Evolutionary conservation across 2,113 vertebrate genomes (phyloP), one percentile per base, ranked within the genome.

Genomic region (Corapipo altera): DNA sequence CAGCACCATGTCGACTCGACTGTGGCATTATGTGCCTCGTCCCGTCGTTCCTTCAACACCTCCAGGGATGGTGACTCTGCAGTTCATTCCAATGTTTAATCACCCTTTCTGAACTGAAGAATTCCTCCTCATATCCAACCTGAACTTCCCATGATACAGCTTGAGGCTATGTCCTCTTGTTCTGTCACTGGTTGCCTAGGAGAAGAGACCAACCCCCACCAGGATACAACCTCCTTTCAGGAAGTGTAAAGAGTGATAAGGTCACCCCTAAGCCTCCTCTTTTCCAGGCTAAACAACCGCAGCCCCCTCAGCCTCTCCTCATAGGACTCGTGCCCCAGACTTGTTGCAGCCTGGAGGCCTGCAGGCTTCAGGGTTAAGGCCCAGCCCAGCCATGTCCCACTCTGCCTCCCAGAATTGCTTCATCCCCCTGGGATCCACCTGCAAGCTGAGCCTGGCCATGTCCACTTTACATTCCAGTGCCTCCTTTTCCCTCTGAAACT

Each of bases 1-100:
- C 72, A 15, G 8, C 35, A 0, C 26, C 1, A 11, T 5, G 32
- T 2, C 44, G 26, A 1, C 17, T 21, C 21, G 2, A 7, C 39
- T 33, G 3, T 5, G 48, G 30, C 67, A 10, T 35, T 2, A 4
- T 18, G 35, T 2, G 43, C 24, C 35, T 22, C 21, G 3, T 26
- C 43, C 66, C 1, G 26, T 6, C 49, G 24, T 32, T 14, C 22
- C 43, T 49, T 18, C 17, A 26, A 32, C 58, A 19, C 26, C 32
- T 32, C 17, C 39, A 6, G 16, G 41, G 30, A 35, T 58, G 13
- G 58, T 49, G 57, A 49, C 24, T 27, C 58, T 18, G 7, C 21
- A 37, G 52, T 69, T 37, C 27, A 4, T 20, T 51, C 27, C 37
- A 17, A 6, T 4, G 15, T n/a, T 59, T 52, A 39, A 66, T 33